phyloP scores from a whole-genome alignment of 2,888 invertebrate genomes.

The Alitta virens region DNA sequence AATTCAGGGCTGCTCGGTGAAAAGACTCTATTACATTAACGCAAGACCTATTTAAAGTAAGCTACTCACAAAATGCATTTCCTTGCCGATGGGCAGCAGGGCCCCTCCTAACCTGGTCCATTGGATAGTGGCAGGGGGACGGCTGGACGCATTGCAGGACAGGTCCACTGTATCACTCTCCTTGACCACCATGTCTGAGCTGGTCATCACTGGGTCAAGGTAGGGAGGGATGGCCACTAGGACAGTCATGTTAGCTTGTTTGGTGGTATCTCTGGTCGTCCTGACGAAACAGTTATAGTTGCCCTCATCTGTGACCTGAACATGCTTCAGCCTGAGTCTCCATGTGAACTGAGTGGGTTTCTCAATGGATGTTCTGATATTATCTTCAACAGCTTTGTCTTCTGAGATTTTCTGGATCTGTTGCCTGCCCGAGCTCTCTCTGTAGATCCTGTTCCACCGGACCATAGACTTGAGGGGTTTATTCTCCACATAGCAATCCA shows the following conservation, averaged over 20 bases:
- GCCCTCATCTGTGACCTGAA: conserved; percentile 26
- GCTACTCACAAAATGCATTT: conserved; percentile 24
- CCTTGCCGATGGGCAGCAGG: conserved; percentile 31
- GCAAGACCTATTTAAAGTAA: no score
- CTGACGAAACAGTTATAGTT: conserved; percentile 31
- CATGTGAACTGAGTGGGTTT: conserved; percentile 31
- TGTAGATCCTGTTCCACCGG: conserved; percentile 1
- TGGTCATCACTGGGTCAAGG: conserved; percentile 24
- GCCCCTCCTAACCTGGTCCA: conserved; percentile 31
- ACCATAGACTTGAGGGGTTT: neutral
- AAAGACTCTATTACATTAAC: no score
- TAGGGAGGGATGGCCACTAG: conserved; percentile 25
- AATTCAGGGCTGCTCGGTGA: no score
- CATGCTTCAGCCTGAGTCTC: conserved; percentile 26
- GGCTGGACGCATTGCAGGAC: conserved; percentile 29
- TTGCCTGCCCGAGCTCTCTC: neutral
- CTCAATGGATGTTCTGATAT: conserved; percentile 30
- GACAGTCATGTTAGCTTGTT: conserved; percentile 26
- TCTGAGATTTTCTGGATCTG: conserved; percentile 18
- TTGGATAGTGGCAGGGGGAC: conserved; percentile 25
- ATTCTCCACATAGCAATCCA: conserved; percentile 29
- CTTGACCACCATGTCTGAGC: conserved; percentile 25
- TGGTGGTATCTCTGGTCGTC: conserved; percentile 27
- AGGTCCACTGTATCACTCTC: conserved; percentile 24
- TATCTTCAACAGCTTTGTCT: conserved; percentile 27